Percentiles rank a stretch among this genome's conserved stretches.
Evolutionary conservation across 1,140 invertebrate species (phyloP).

Genomic region (Aleiodes sp.): DNA sequence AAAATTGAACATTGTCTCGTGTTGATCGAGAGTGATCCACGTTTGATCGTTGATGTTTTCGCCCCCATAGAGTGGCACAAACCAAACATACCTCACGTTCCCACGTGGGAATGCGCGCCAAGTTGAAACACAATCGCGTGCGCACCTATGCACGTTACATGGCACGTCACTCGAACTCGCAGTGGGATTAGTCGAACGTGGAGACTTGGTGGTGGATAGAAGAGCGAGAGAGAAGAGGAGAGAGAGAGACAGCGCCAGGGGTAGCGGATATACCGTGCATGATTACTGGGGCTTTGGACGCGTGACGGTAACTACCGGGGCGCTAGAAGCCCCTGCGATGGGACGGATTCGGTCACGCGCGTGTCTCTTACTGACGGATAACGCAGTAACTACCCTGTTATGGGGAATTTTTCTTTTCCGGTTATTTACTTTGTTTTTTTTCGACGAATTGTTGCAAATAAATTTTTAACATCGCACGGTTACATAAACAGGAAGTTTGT

Average conservation of each 20-base stretch:
- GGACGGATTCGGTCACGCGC: conserved; percentile 48
- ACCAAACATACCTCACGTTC: conserved; percentile 55
- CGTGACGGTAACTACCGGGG: conserved; percentile 64
- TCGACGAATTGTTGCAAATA: background rate
- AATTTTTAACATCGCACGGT: background rate
- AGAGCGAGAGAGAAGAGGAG: conserved; percentile 37
- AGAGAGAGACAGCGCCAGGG: conserved; percentile 30
- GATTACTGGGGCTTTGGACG: conserved; percentile 56
- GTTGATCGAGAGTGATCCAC: conserved; percentile 25
- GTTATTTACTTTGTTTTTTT: background rate
- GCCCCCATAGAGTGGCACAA: conserved; percentile 42
- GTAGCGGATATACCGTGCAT: conserved; percentile 49
- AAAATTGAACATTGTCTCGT: background rate
- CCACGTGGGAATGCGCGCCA: conserved; percentile 49
- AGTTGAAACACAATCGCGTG: conserved; percentile 54
- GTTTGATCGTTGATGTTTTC: conserved; percentile 63
- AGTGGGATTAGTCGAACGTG: conserved; percentile 55
- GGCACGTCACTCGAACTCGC: conserved; percentile 56
- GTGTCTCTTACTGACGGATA: conserved; percentile 42
- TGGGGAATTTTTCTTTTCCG: background rate
- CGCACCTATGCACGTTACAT: conserved; percentile 46
- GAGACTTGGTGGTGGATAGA: conserved; percentile 40
- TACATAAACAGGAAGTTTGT: no score
- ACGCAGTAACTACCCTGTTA: background rate
- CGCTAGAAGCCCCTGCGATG: background rate